These are phyloP conservation scores for Nycticorax nycticorax DNA, from an alignment of 2,113 vertebrate species.

Conservation along the genomic window DNA sequence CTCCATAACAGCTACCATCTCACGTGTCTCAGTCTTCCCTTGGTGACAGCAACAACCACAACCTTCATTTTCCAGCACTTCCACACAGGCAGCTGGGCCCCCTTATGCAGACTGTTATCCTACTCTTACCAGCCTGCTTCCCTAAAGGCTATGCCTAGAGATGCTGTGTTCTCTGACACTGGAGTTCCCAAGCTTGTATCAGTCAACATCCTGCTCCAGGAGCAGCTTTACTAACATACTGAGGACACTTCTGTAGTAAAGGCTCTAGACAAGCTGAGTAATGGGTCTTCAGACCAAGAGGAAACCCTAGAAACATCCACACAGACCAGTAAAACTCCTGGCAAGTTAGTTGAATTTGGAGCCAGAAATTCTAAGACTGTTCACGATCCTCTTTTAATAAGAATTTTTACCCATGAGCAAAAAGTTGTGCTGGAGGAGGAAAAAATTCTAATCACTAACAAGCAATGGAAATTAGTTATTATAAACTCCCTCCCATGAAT, in stretches of 20 bases:
- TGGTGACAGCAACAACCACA: neutral
- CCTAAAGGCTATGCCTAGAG: neutral
- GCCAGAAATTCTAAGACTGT: neutral
- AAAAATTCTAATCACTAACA: neutral
- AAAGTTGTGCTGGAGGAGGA: neutral
- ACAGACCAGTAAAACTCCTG: neutral
- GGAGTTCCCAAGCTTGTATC: neutral
- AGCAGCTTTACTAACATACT: neutral
- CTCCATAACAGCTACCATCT: neutral
- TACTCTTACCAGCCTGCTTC: neutral
- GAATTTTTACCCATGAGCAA: neutral
- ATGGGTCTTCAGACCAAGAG: neutral
- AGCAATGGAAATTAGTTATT: neutral
- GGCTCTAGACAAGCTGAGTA: neutral
- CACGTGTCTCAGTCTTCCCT: neutral
- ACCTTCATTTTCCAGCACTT: neutral
- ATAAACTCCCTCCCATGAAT: neutral
- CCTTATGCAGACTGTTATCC: neutral
- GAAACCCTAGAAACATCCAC: neutral
- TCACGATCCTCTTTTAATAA: neutral
- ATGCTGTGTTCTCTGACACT: neutral
- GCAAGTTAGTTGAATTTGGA: neutral
- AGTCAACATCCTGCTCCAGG: neutral
- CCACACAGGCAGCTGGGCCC: neutral
- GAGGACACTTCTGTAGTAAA: neutral